These are phyloP conservation scores for Cynopterus sphinx DNA, from an alignment of 2,797 vertebrate species.

Conservation along the genomic window DNA sequence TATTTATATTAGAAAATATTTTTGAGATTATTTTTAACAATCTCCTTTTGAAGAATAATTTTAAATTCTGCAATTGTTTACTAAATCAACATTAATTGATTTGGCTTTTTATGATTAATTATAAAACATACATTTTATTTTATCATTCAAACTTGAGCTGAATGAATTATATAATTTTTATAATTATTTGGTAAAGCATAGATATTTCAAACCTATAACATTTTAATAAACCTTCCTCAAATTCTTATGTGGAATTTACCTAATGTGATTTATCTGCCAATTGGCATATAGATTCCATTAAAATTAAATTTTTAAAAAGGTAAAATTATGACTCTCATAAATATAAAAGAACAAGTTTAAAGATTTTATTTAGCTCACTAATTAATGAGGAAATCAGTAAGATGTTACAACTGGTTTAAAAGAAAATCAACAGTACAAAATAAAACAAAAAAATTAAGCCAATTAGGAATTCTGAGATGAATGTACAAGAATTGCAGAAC, in stretches of 20 bases:
- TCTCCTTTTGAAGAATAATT: neutral
- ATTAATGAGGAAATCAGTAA: constrained; percentile 1
- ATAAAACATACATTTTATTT: neutral
- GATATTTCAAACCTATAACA: neutral
- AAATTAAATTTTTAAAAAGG: neutral
- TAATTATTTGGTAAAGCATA: neutral
- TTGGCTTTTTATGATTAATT: neutral
- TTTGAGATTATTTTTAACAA: neutral
- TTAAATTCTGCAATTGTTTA: neutral
- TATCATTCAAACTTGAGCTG: neutral
- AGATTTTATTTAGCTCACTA: neutral
- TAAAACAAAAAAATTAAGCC: neutral
- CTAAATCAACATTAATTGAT: neutral
- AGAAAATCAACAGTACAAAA: neutral
- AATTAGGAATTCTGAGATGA: constrained; percentile 6
- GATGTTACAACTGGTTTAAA: neutral
- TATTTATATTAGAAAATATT: neutral
- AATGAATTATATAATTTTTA: neutral
- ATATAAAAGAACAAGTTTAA: neutral
- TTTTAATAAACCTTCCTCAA: neutral
- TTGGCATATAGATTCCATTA: neutral
- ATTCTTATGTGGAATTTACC: neutral
- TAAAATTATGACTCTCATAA: neutral
- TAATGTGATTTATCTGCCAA: neutral
- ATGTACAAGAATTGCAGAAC: neutral